These are phyloP conservation scores for Sprattus sprattus DNA, from an alignment of 2,113 vertebrate species.

Conservation along the genomic window DNA sequence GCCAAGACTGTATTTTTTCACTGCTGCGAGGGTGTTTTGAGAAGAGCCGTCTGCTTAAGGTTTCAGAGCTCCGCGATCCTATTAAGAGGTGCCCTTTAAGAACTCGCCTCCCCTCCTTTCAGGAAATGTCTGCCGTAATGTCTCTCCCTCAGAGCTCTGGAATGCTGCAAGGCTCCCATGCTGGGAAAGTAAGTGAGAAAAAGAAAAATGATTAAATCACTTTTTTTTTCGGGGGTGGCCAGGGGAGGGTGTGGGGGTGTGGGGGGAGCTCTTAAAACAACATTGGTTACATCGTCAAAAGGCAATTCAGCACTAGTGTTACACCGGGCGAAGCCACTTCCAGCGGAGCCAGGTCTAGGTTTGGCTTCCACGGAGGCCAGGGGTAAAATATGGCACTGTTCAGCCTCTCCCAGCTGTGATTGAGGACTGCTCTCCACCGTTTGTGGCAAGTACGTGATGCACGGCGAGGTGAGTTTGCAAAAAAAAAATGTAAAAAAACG, in stretches of 20 bases:
- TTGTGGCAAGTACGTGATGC: constrained; percentile 67
- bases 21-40: constrained; percentile 56
- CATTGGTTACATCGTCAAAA: constrained; percentile 75
- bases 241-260: constrained; percentile 41
- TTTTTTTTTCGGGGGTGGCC: constrained; percentile 45
- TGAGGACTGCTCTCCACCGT: constrained; percentile 83
- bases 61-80: constrained; percentile 53
- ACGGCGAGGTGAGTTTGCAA: constrained; percentile 73
- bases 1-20: constrained; percentile 53
- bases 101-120: constrained; percentile 58
- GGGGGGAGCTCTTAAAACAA: constrained; percentile 72
- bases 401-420: constrained; percentile 78
- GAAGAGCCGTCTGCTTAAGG: constrained; percentile 59
- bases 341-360: constrained; percentile 66
- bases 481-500: not conserved
- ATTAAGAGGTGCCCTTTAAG: constrained; percentile 63
- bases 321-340: constrained; percentile 76
- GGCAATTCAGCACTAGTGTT: constrained; percentile 74
- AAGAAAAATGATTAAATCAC: constrained; percentile 75
- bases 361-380: constrained; percentile 57
- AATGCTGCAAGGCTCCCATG: constrained; percentile 65
- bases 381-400: constrained; percentile 80
- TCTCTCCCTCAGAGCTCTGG: constrained; percentile 69
- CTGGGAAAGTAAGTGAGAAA: constrained; percentile 80
- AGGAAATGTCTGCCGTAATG: constrained; percentile 64